Evolutionary conservation across 2,113 vertebrate species (phyloP).

Genomic region (Megatriorchis doriae): DNA sequence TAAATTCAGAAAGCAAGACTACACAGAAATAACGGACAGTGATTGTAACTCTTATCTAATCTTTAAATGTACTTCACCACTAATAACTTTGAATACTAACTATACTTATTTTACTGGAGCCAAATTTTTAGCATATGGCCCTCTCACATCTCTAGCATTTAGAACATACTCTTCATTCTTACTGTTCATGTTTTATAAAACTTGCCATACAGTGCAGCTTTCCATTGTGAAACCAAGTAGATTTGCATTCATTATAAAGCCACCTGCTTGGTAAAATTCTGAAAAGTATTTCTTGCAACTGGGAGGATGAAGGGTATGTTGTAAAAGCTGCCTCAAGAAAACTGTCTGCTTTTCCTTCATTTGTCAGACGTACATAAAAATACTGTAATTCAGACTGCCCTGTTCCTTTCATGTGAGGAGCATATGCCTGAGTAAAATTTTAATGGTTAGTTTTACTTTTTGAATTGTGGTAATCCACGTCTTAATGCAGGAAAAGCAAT

Average conservation of each 20-base stretch:
- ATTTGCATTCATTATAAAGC: neutral
- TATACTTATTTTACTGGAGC: slow-evolving; percentile 46
- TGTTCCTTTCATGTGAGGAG: neutral
- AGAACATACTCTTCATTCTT: slow-evolving; percentile 48
- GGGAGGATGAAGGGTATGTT: slow-evolving; percentile 38
- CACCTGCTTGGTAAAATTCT: neutral
- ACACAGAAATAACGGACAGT: neutral
- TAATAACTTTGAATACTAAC: slow-evolving; percentile 60
- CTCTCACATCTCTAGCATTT: slow-evolving; percentile 6
- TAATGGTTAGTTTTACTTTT: neutral
- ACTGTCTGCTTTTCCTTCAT: slow-evolving; percentile 19
- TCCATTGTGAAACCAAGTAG: neutral
- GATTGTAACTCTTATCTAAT: neutral
- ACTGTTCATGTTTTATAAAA: neutral
- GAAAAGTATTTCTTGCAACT: neutral
- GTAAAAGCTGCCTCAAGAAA: slow-evolving; percentile 27
- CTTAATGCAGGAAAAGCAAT: neutral
- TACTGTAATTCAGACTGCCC: neutral
- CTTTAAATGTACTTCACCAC: slow-evolving; percentile 17
- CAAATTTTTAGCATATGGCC: neutral
- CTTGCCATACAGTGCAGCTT: neutral
- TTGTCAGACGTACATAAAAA: neutral
- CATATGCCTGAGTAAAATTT: neutral
- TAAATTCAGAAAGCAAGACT: neutral
- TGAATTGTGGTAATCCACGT: neutral